Evolutionary conservation across 2,113 vertebrate species (phyloP), one percentile per base, ranked within the genome.

Genomic region (Gobius niger): DNA sequence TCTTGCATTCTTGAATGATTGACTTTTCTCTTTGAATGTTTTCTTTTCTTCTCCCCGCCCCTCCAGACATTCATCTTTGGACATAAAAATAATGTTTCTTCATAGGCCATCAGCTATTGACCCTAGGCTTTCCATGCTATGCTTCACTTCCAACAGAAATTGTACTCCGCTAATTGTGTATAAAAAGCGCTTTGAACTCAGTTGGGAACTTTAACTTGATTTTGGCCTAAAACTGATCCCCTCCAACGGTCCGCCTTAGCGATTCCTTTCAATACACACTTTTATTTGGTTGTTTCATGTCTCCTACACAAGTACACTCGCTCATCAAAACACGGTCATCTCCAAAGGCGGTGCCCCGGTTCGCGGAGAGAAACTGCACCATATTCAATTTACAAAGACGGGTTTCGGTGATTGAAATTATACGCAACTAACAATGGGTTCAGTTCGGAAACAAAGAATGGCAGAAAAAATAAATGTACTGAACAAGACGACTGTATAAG

Each of bases 131-230:
- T 84, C 76, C 76, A 56, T 15, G 34, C 68, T 50, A 68, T 75
- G 85, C 75, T 84, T 85, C 64, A 69, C 61, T 76, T 84, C 63
- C 78, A 82, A 75, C 72, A 69, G 65, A 88, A 90, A 90, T 85
- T 88, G 76, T 81, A 80, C 73, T 78, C 67, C 65, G 67, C 74
- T 90, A 90, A 91, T 90, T 91, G 78, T 87, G 67, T 77, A 80
- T 75, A 82, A 80, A 89, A 85, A 81, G 11, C 68, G 71, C 89
- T 91, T 91, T 92, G 85, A 91, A 90, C 84, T 89, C 80, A 56
- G 79, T 66, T 46, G 86, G 81, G 73, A 80, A 85, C 70, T 73
- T 80, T 70, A 72, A 85, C 63, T 81, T 83, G 81, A 82, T 85
- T 83, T 87, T 81, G 47, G 81, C 80, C 83, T 65, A 59, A 67